phyloP scores from a whole-genome alignment of 1,140 invertebrate genomes.

The Aphis gossypii region DNA sequence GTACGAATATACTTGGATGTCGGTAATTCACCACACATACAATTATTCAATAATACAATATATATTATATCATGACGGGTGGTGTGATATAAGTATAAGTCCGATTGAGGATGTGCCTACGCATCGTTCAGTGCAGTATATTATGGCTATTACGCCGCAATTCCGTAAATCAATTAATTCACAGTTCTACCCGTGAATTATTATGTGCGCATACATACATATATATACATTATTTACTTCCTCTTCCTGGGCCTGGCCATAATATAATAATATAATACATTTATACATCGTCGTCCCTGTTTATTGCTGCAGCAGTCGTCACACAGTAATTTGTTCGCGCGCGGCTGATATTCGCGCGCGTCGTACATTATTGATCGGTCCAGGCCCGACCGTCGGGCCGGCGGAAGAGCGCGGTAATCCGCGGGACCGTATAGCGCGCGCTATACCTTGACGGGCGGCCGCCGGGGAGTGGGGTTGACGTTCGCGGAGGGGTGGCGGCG shows the following conservation, averaged over 20 bases:
- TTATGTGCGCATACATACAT: no score
- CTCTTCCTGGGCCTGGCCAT: background rate
- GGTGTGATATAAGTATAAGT: background rate
- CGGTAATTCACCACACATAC: background rate
- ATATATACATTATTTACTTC: background rate
- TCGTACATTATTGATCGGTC: slow-evolving; percentile 55
- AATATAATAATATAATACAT: background rate
- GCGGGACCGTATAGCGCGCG: background rate
- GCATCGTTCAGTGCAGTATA: background rate
- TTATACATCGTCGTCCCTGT: background rate
- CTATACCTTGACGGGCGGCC: background rate
- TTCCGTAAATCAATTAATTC: slow-evolving; percentile 3
- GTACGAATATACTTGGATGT: background rate
- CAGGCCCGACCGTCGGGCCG: background rate
- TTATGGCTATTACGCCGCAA: background rate
- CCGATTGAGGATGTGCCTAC: background rate
- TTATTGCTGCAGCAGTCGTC: background rate
- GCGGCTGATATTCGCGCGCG: slow-evolving; percentile 12
- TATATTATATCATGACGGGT: background rate
- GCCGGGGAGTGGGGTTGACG: background rate
- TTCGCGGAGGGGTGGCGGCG: background rate
- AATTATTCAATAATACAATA: background rate
- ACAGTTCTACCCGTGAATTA: background rate
- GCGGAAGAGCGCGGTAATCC: slow-evolving; percentile 12
- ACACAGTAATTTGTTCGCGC: slow-evolving; percentile 32